Base-by-base conservation (phyloP, 2,888 invertebrate species). In the Strigamia transsilvanica region DNA sequence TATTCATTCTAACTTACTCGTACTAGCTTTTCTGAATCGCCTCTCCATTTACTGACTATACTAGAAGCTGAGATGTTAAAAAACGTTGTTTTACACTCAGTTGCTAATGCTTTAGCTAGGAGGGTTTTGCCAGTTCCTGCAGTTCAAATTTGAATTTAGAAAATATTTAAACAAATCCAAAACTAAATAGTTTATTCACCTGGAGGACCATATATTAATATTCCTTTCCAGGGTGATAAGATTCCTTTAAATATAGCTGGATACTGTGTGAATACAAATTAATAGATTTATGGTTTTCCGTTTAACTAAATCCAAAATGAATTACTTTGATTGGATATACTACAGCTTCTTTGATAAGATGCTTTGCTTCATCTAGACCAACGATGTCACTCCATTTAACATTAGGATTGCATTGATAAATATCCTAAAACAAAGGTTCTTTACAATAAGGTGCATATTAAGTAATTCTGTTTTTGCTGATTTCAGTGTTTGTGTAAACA, bases 11-110 rank as follows among this genome's bases (percentile, higher is more conserved):
- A 51, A 83, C 88, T 87, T 86, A 93, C 94, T 89, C 95, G 92
- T 73, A 98, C 91, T 85, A 96, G 92, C 89, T 97, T 97, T 89
- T 98, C 98, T 0, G 97, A 97, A 85, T 98, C 98, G 0, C 98
- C 98, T 41, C 97, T 90, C 97, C 97, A 98, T 88, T 98, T 98
- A 86, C 95, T 96, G n/a, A 97, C 92, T 73, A 98, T 91, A 2
- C 94, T 93, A 86, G 96, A 95, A 83, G 95, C 93, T 2, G 95
- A 93, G 15, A 98, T 92, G 87, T 97, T 97, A 88, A 98, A 96
- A 89, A 98, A 97, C 0, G 94, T 94, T 4, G 89, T 91, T 86
- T 87, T 88, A 84, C 94, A 93, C 88, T 96, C 95, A 0, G 93
- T 91, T 5, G 96, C 97, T 1, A 95, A 92, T 0, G 96, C 95